Evolutionary conservation across 2,113 vertebrate species (phyloP), one percentile per base, ranked within the genome.

Genomic region (Myrmecophaga tridactyla): DNA sequence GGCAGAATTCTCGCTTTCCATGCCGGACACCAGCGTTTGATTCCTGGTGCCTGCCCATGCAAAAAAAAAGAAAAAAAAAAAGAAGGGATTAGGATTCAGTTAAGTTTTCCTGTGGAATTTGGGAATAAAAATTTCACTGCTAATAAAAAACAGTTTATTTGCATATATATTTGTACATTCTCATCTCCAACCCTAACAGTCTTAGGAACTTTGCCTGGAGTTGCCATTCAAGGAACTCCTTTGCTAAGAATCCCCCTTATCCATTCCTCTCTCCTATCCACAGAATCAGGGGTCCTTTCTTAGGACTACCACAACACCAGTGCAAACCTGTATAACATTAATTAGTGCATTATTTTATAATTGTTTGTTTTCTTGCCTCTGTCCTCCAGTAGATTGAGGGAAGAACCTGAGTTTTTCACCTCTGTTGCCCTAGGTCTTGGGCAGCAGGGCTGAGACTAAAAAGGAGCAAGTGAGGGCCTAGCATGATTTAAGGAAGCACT

Each of bases 301-400:
- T 1, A 14, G 14, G 51, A 3, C 3, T 63, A 20, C 48, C 72
- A 1, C 4, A 9, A 6, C 41, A 29, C 34, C 11, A 1, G 4
- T 41, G 12, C 17, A 85, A 36, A 62, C 8, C 4, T 31, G 23
- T 51, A 43, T 21, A 36, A n/a, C 46, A 7, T 31, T 8, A 15
- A 3, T 21, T 11, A 3, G 17, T 1, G 1, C 1, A 29, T 27
- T 70, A 25, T 23, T 81, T 78, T 23, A 3, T 21, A 34, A 29
- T 36, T n/a, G 5, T 27, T 60, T 1, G 5, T 69, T 56, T 84
- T 25, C 25, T n/a, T 56, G 9, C 4, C 39, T 29, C 15, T 86
- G 29, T 75, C 29, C 17, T 89, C 51, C 29, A 1, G 29, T 46
- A 81, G 31, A 48, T 0, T 15, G 25, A 76, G 17, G 31, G 34